Evolutionary conservation across 2,888 invertebrate genomes (phyloP).

Genomic region (Crioceris asparagi): DNA sequence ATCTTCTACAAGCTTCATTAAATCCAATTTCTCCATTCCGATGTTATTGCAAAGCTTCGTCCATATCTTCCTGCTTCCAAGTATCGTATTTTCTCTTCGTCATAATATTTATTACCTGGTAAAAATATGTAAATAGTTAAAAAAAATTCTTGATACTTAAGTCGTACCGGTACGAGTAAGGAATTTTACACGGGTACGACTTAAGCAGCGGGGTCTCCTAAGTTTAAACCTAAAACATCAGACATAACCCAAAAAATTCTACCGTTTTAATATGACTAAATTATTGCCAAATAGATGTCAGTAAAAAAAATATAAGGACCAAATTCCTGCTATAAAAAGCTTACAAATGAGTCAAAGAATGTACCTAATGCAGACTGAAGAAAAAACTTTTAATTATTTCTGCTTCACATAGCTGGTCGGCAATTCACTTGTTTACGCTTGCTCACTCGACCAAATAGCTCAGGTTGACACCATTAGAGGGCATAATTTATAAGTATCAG

Average conservation of each 20-base stretch:
- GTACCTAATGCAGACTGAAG: not conserved
- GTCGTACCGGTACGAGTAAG: too few species aligned
- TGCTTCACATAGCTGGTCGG: too few species aligned
- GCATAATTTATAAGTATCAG: not conserved
- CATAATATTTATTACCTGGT: too few species aligned
- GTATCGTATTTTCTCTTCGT: too few species aligned
- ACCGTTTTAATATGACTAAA: not conserved
- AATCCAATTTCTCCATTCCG: too few species aligned
- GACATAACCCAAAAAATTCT: not conserved
- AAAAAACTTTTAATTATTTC: too few species aligned
- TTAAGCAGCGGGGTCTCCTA: not conserved
- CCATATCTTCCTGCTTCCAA: too few species aligned
- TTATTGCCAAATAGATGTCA: not conserved
- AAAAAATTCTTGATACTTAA: too few species aligned
- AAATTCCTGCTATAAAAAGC: not conserved
- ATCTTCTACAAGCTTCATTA: not conserved
- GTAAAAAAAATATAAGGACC: not conserved
- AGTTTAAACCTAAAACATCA: not conserved
- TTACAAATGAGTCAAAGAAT: not conserved
- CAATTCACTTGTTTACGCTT: too few species aligned
- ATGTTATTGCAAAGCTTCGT: too few species aligned
- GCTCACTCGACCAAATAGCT: not conserved
- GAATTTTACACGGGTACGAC: not conserved
- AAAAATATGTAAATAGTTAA: too few species aligned
- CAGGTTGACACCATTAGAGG: not conserved